A percentile compares a stretch with the other conserved stretches of the same genome.
These are phyloP conservation scores for Zootermopsis nevadensis DNA, from an alignment of 2,888 invertebrate genomes.

Conservation along the genomic window DNA sequence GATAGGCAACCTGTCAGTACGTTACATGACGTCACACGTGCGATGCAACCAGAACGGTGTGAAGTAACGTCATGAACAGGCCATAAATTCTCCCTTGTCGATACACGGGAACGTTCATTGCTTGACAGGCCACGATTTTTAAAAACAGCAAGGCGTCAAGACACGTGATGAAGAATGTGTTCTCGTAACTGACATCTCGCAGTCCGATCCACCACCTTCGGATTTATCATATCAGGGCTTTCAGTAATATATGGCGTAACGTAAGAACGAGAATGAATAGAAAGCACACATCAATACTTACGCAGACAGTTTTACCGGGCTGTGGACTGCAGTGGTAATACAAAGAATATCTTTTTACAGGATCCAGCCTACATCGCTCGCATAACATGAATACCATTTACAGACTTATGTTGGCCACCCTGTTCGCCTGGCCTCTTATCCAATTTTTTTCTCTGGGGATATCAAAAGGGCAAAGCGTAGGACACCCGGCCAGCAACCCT, in stretches of 20 bases:
- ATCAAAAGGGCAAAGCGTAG: too few relatives aligned
- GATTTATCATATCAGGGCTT: not conserved
- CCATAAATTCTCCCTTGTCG: constrained; percentile 24
- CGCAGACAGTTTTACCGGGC: too few relatives aligned
- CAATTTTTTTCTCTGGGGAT: too few relatives aligned
- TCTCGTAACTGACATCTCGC: not conserved
- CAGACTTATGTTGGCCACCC: too few relatives aligned
- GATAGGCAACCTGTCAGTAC: too few relatives aligned
- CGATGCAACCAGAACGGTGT: not conserved
- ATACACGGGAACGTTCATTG: not conserved
- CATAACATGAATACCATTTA: too few relatives aligned
- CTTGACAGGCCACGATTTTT: constrained; percentile 3
- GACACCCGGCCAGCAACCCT: too few relatives aligned
- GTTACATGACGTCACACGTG: not conserved
- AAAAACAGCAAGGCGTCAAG: constrained; percentile 7
- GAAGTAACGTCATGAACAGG: constrained; percentile 16
- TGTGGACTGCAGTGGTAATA: too few relatives aligned
- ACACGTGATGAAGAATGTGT: constrained; percentile 1
- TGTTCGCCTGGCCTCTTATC: too few relatives aligned
- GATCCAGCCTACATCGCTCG: too few relatives aligned
- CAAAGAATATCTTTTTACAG: not conserved
- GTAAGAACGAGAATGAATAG: not conserved
- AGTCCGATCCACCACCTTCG: not conserved
- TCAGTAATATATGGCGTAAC: not conserved
- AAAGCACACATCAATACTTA: not conserved